Evolutionary conservation across 2,113 vertebrate species (phyloP), one percentile per base, ranked within the genome.

Genomic region (Pampusana beccarii): DNA sequence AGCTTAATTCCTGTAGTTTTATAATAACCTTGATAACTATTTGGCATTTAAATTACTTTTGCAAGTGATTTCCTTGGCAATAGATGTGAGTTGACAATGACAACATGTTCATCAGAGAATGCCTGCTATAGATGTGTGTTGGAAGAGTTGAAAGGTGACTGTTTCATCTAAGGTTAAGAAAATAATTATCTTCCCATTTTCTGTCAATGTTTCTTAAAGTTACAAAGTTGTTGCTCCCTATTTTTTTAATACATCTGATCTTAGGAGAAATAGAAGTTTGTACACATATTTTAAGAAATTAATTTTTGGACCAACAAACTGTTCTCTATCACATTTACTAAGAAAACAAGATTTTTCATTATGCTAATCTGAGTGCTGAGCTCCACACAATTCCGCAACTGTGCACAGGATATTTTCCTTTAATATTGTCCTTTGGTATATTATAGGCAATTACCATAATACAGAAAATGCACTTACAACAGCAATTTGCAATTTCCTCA

Each of bases 11-110:
- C 69, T 57, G 57, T 67, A 75, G 65, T 84, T 93, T 87, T 87
- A 42, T 51, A 90, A 92, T 86, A 86, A 93, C 69, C 80, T 90
- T 88, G 80, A 50, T 93, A 88, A 71, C 90, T 93, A 56, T 94
- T 93, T 2, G 11, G 34, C 57, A 72, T 95, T 84, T 84, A 92
- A 84, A 93, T 93, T 91, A 64, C 50, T 66, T 94, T 64, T 83
- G 16, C 16, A 74, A 88, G 46, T 67, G 9, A 86, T 94, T 83
- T 90, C 69, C 31, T 90, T 90, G 67, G 82, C 75, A 92, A 42
- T 67, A 78, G 19, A 83, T 48, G 19, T 67, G 29, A 80, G 81
- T 71, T 83, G 80, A 83, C 40, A 81, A 48, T 65, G 77, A 86
- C 77, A 88, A 48, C 20, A 38, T 11, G 51, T 61, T 81, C 86